phyloP scores from a whole-genome alignment of 1,140 invertebrate species.

The Listronotus oregonensis region DNA sequence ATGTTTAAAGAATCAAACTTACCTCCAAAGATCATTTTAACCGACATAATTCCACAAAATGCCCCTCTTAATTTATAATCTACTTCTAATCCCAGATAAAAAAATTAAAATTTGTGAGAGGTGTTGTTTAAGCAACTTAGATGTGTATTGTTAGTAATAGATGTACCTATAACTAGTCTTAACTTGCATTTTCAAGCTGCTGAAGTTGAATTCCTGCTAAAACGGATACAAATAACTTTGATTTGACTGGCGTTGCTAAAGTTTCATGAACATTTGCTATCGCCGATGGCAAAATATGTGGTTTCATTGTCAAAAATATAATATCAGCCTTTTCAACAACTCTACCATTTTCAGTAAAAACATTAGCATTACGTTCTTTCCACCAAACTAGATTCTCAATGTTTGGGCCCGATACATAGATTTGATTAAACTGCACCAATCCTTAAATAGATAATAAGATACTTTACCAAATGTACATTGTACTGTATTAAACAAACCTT shows the following conservation, averaged over 20 bases:
- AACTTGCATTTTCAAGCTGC: slow-evolving; percentile 68
- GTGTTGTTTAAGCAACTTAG: too few relatives aligned
- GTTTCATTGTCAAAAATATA: slow-evolving; percentile 86
- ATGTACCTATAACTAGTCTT: background rate
- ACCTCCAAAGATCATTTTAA: too few relatives aligned
- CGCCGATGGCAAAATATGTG: slow-evolving; percentile 71
- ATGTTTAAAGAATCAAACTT: too few relatives aligned
- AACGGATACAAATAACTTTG: slow-evolving; percentile 72
- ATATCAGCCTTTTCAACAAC: slow-evolving; percentile 71
- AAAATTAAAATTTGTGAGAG: too few relatives aligned
- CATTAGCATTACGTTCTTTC: slow-evolving; percentile 65
- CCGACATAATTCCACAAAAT: too few relatives aligned
- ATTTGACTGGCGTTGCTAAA: slow-evolving; percentile 42
- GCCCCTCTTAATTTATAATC: too few relatives aligned
- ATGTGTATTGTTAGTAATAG: too few relatives aligned
- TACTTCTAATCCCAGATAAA: too few relatives aligned
- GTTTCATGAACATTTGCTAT: slow-evolving; percentile 58
- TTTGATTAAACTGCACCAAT: slow-evolving; percentile 60
- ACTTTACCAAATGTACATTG: too few relatives aligned
- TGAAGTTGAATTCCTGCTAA: slow-evolving; percentile 75
- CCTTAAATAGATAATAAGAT: slow-evolving; percentile 54
- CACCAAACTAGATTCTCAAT: slow-evolving; percentile 67
- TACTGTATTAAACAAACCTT: slow-evolving; percentile 55
- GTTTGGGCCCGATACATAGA: slow-evolving; percentile 73
- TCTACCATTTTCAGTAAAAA: slow-evolving; percentile 67